phyloP scores from a whole-genome alignment of 1,140 invertebrate genomes.

The Bombus sylvicola region DNA sequence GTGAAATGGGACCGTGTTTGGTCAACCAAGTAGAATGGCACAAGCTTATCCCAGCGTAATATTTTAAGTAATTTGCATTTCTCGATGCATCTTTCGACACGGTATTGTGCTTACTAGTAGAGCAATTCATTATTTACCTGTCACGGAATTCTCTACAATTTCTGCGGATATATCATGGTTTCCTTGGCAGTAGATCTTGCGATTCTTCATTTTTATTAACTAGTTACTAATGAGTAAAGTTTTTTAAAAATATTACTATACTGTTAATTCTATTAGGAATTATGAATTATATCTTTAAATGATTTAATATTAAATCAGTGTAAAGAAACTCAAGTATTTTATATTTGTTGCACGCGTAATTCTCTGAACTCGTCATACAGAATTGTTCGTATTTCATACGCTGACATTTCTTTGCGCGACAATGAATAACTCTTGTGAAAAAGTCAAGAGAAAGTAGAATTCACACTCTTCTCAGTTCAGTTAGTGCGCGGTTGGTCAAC shows the following conservation, averaged over 20 bases:
- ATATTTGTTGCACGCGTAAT: not conserved
- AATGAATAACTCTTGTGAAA: not conserved
- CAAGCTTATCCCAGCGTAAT: not conserved
- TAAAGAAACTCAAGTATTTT: not conserved
- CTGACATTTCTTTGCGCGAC: not conserved
- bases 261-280: too few relatives aligned
- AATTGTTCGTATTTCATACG: not conserved
- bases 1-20: not conserved
- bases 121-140: not conserved
- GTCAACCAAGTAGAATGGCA: not conserved
- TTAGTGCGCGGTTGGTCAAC: not conserved
- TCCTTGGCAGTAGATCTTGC: too few relatives aligned
- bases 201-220: too few relatives aligned
- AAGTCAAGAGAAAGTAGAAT: not conserved
- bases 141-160: not conserved
- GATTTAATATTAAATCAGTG: not conserved
- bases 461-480: not conserved
- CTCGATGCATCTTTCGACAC: constrained; percentile 1
- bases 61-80: constrained; percentile 15
- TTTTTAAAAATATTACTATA: too few relatives aligned
- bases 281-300: too few relatives aligned
- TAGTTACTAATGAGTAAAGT: too few relatives aligned
- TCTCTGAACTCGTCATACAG: not conserved
- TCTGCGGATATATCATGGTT: not conserved
- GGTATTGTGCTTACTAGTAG: not conserved